Percentiles rank a stretch among this genome's conserved stretches.
phyloP scores from a whole-genome alignment of 2,888 invertebrate genomes.

The Petrolisthes manimaculis region DNA sequence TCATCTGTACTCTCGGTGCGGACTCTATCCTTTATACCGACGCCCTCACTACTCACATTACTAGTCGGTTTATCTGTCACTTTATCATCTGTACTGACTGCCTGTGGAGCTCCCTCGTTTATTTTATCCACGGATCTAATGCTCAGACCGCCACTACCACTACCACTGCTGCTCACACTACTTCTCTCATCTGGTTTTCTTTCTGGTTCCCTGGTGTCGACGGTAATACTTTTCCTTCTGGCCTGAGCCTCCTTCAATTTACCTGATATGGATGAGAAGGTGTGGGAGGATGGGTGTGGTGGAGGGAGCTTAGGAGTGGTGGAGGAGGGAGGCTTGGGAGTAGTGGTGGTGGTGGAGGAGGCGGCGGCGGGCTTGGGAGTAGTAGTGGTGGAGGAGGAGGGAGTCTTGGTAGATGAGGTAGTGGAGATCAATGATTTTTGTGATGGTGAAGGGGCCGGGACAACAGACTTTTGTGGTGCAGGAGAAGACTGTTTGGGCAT shows the following conservation, averaged over 20 bases:
- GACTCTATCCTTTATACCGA: not conserved
- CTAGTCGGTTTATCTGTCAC: slow-evolving; percentile 12
- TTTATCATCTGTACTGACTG: slow-evolving; percentile 4
- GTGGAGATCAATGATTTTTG: not conserved
- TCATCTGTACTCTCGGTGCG: not conserved
- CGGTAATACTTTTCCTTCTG: slow-evolving; percentile 6
- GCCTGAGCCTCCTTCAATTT: not conserved
- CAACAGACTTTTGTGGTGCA: not conserved
- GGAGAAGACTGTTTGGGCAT: slow-evolving; percentile 37
- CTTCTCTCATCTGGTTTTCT: not conserved
- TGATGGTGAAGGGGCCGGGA: not conserved
- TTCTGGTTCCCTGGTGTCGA: slow-evolving; percentile 2
- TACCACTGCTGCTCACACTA: not conserved
- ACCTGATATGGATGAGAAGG: not conserved
- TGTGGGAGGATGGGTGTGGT: not conserved
- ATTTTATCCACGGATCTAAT: slow-evolving; percentile 63
- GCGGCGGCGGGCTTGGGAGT: not conserved
- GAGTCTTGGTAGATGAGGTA: not conserved
- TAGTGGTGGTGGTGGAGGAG: not conserved
- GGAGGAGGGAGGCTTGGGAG: not conserved
- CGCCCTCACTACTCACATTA: not conserved
- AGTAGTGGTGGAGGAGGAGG: not conserved
- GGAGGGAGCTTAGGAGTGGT: not conserved
- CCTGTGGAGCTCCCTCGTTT: slow-evolving; percentile 48
- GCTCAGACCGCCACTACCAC: slow-evolving; percentile 36